Percentiles rank a stretch among this genome's conserved stretches.
Conservation (phyloP, 2,113 vertebrate species). For the Apus apus region DNA sequence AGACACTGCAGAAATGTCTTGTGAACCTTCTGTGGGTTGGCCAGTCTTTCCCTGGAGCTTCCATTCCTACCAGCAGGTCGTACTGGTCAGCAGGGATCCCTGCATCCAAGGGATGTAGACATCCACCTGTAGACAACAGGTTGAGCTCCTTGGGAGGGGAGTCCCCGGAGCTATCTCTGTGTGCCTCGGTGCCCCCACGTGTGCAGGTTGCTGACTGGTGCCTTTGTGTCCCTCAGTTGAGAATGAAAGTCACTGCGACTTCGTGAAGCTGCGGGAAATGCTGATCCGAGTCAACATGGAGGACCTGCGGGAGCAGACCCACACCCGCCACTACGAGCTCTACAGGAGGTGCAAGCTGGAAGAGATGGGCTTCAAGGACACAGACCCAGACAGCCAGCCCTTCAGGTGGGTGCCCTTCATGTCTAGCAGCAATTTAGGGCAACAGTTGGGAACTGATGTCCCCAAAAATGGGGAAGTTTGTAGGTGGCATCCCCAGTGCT, state of each 20-base stretch:
- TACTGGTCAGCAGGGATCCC: accelerated
- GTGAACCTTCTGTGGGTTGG: not conserved
- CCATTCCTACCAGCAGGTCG: not conserved
- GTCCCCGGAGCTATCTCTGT: accelerated
- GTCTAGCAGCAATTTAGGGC: accelerated
- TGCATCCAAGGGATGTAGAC: not conserved
- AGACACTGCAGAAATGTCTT: accelerated
- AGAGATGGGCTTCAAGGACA: slow-evolving; percentile 99
- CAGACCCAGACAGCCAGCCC: slow-evolving; percentile 93
- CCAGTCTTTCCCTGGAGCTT: not conserved
- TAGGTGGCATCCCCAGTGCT: not conserved
- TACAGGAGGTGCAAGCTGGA: slow-evolving; percentile 96
- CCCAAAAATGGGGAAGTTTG: not conserved
- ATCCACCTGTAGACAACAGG: no score
- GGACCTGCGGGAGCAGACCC: slow-evolving; percentile 97
- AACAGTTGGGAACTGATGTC: not conserved
- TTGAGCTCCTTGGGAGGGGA: not conserved
- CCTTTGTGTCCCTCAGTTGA: slow-evolving; percentile 79
- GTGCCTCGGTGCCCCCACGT: accelerated
- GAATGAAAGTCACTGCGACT: slow-evolving; percentile 97
- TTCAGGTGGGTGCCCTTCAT: slow-evolving; percentile 83
- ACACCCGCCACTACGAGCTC: slow-evolving; percentile 94
- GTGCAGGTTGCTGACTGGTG: not conserved
- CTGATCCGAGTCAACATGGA: slow-evolving; percentile 98
- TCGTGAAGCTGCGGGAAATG: slow-evolving; percentile 96